Conservation (phyloP, 2,113 vertebrate genomes). For the Athene cunicularia region DNA sequence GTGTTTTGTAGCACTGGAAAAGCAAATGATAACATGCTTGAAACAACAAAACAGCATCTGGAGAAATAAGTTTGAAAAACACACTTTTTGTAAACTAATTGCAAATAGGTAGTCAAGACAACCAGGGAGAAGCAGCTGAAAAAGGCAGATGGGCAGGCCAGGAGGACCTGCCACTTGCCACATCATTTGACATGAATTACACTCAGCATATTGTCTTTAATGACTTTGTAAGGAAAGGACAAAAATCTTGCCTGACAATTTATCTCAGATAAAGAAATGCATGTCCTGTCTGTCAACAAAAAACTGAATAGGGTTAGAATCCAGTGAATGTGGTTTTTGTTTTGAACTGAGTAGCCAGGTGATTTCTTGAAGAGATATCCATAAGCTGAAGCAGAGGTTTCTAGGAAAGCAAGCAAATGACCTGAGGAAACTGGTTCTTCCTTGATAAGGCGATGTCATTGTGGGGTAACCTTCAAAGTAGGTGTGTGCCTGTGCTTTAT, state of each 20-base stretch:
- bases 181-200: conserved; percentile 41
- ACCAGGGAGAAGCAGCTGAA: conserved; percentile 23
- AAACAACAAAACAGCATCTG: not conserved
- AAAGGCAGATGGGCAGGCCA: conserved; percentile 42
- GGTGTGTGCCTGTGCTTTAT: not conserved
- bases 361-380: not conserved
- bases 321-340: not conserved
- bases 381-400: not conserved
- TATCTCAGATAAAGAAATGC: conserved; percentile 28
- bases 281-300: not conserved
- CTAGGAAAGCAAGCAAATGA: not conserved
- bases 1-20: not conserved
- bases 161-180: not conserved
- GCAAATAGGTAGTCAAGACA: conserved; percentile 21
- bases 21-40: not conserved
- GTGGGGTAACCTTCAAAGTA: not conserved
- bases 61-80: not conserved
- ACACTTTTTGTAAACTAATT: conserved; percentile 24
- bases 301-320: not conserved
- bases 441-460: not conserved
- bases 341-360: not conserved
- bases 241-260: not conserved
- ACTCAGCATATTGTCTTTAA: not conserved
- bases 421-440: not conserved
- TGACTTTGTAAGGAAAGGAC: not conserved